These are phyloP conservation scores for Vombatus ursinus DNA, from an alignment of 2,113 vertebrate species.

Conservation along the genomic window DNA sequence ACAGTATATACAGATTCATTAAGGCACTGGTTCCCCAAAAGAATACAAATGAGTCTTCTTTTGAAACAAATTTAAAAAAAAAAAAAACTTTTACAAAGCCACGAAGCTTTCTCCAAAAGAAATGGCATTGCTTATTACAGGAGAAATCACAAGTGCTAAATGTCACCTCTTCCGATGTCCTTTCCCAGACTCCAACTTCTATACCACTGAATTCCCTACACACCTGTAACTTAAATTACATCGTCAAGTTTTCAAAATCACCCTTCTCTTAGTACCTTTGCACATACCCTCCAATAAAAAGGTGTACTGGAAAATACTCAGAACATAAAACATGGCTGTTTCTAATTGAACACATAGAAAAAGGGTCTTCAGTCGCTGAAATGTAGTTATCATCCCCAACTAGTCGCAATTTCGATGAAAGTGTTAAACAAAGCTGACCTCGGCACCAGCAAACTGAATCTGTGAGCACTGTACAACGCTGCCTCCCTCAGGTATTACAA, in stretches of 20 bases:
- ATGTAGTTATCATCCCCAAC: slow-evolving; percentile 14
- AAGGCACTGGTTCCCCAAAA: slow-evolving; percentile 90
- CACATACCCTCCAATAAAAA: slow-evolving; percentile 34
- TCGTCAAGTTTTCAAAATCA: slow-evolving; percentile 48
- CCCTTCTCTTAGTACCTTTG: slow-evolving; percentile 50
- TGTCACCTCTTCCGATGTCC: not conserved
- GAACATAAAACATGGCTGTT: not conserved
- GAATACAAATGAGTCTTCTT: slow-evolving; percentile 79
- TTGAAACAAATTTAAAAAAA: slow-evolving; percentile 55
- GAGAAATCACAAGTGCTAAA: slow-evolving; percentile 62
- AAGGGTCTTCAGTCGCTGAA: not conserved
- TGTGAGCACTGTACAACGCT: slow-evolving; percentile 29
- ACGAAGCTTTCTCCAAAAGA: slow-evolving; percentile 76
- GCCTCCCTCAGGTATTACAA: slow-evolving; percentile 14
- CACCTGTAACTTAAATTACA: not conserved
- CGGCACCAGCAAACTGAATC: slow-evolving; percentile 39
- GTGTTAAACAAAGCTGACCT: not conserved
- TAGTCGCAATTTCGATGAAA: slow-evolving; percentile 22
- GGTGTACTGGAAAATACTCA: slow-evolving; percentile 8
- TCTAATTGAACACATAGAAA: slow-evolving; percentile 3
- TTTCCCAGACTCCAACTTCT: slow-evolving; percentile 32
- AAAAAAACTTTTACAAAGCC: slow-evolving; percentile 69
- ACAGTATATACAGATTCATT: slow-evolving; percentile 88
- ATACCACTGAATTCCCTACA: slow-evolving; percentile 15
- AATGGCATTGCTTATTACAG: slow-evolving; percentile 73